A percentile compares a stretch with the other conserved stretches of the same genome.
Conservation (phyloP, 1,140 invertebrate species). For the Ceratitis capitata region DNA sequence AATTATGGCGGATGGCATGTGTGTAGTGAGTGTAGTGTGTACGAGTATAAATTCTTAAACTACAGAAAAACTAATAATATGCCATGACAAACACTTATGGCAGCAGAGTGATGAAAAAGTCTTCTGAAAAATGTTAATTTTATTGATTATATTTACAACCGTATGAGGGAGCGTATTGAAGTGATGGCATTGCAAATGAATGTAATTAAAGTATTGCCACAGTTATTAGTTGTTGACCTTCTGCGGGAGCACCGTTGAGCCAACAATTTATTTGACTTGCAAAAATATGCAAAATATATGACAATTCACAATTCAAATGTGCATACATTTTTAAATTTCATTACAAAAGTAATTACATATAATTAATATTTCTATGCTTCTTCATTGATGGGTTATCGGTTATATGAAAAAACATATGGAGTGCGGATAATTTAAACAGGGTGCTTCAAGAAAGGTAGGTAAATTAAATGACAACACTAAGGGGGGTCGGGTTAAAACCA, state of each 20-base stretch:
- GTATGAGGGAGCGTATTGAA: background rate
- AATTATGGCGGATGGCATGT: background rate
- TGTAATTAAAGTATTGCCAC: background rate
- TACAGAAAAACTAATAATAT: background rate
- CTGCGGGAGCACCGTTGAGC: background rate
- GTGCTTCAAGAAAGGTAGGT: background rate
- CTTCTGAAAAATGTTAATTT: background rate
- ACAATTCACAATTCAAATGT: background rate
- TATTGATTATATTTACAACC: background rate
- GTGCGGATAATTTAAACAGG: background rate
- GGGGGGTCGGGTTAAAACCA: too few species aligned
- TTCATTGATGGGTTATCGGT: background rate
- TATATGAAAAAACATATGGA: background rate
- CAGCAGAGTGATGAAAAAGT: background rate
- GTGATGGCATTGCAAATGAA: background rate
- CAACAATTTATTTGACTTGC: background rate
- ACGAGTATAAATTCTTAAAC: background rate
- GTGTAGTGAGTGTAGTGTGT: background rate
- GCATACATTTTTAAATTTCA: background rate
- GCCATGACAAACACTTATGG: background rate
- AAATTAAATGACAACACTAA: too few species aligned
- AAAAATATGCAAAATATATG: background rate
- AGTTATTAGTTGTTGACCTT: background rate
- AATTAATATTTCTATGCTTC: background rate
- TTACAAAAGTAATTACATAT: background rate